phyloP scores from a whole-genome alignment of 2,888 invertebrate genomes.

The Clistopyga incitator region DNA sequence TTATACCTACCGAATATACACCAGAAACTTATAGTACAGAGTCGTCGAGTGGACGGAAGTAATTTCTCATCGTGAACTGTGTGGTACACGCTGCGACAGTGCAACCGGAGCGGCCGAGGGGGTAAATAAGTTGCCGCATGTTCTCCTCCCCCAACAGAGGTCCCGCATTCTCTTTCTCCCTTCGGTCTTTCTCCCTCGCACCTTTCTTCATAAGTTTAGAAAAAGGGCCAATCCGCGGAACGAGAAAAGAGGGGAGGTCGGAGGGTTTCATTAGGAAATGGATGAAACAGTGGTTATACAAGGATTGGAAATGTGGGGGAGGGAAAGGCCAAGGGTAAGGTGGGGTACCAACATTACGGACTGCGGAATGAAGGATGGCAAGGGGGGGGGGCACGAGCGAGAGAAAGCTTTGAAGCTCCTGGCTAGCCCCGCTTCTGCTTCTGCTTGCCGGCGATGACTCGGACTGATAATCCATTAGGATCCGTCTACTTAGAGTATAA shows the following conservation, averaged over 20 bases:
- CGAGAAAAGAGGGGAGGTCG: slow-evolving; percentile 57
- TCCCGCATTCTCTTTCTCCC: slow-evolving; percentile 27
- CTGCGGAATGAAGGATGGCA: slow-evolving; percentile 49
- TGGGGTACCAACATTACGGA: slow-evolving; percentile 45
- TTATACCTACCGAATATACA: slow-evolving; percentile 53
- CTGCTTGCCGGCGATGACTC: slow-evolving; percentile 80
- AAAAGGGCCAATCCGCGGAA: slow-evolving; percentile 75
- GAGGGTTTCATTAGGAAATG: slow-evolving; percentile 71
- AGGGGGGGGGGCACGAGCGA: slow-evolving; percentile 37
- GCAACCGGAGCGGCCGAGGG: not conserved
- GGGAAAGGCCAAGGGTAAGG: slow-evolving; percentile 34
- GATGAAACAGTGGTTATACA: slow-evolving; percentile 71
- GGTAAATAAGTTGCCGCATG: slow-evolving; percentile 36
- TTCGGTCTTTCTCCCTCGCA: slow-evolving; percentile 45
- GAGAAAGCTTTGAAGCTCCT: slow-evolving; percentile 82
- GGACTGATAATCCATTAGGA: slow-evolving; percentile 84
- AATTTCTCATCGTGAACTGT: slow-evolving; percentile 64
- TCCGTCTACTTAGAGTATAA: slow-evolving; percentile 84
- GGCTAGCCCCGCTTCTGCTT: slow-evolving; percentile 55
- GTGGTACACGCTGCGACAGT: slow-evolving; percentile 44
- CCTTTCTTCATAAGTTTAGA: slow-evolving; percentile 77
- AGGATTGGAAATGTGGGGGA: slow-evolving; percentile 63
- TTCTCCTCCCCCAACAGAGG: slow-evolving; percentile 33
- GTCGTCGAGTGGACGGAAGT: slow-evolving; percentile 67
- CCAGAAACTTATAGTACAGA: slow-evolving; percentile 49